These are phyloP conservation scores for silkworm (Bombyx mori) DNA, from an alignment of 1,140 invertebrate genomes.

Conservation along the genomic window DNA sequence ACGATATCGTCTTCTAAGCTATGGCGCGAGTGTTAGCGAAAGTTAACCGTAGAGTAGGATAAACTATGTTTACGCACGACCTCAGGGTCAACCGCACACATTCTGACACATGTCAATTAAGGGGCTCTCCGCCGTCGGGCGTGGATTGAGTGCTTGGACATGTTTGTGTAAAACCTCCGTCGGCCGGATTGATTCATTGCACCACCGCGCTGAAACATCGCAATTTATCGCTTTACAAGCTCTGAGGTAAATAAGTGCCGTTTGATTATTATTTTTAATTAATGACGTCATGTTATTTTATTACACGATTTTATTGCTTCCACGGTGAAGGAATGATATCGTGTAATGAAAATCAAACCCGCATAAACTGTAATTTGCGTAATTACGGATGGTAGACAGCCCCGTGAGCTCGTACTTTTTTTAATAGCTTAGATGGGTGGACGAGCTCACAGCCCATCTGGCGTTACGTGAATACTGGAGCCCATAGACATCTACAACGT, in stretches of 20 bases:
- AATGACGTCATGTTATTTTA: not conserved
- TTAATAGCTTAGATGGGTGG: too few relatives aligned
- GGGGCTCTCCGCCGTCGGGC: constrained; percentile 46
- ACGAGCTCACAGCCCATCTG: too few relatives aligned
- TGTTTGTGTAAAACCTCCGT: constrained; percentile 59
- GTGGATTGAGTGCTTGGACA: constrained; percentile 62
- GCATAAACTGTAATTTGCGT: too few relatives aligned
- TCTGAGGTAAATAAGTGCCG: too few relatives aligned
- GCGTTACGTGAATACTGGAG: too few relatives aligned
- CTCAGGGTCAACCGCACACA: constrained; percentile 56
- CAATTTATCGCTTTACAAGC: constrained; percentile 28
- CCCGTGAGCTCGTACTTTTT: too few relatives aligned
- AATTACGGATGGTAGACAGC: too few relatives aligned
- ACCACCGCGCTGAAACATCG: constrained; percentile 30
- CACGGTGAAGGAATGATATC: too few relatives aligned
- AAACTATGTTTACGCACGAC: constrained; percentile 63
- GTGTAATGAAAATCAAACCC: too few relatives aligned
- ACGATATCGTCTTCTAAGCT: constrained; percentile 26
- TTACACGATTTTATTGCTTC: too few relatives aligned
- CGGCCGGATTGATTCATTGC: constrained; percentile 62
- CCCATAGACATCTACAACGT: too few relatives aligned
- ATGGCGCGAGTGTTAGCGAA: constrained; percentile 40
- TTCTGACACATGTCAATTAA: constrained; percentile 70
- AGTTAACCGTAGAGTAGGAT: constrained; percentile 49
- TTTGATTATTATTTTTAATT: constrained; percentile 1